These are phyloP conservation scores for Ascaphus truei DNA, from an alignment of 2,113 vertebrate genomes.

Conservation along the genomic window DNA sequence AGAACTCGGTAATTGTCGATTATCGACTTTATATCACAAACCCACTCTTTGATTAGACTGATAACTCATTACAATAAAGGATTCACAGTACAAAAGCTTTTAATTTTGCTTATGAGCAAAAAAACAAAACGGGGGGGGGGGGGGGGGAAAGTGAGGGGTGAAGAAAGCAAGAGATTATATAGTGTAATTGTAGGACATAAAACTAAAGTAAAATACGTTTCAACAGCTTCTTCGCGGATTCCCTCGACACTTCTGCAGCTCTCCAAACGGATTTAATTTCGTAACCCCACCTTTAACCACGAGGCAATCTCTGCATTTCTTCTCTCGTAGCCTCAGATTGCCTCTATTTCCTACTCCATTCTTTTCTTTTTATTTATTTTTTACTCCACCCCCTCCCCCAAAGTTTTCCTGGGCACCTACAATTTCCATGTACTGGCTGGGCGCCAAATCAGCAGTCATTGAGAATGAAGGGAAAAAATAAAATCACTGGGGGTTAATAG, in stretches of 20 bases:
- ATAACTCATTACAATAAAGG: too few species aligned
- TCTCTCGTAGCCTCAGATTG: not conserved
- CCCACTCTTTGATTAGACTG: too few species aligned
- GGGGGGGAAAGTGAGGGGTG: not conserved
- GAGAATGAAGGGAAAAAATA: not conserved
- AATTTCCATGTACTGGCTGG: not conserved
- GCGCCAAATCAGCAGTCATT: not conserved
- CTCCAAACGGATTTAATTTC: not conserved
- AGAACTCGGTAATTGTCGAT: too few species aligned
- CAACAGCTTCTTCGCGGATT: not conserved
- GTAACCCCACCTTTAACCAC: not conserved
- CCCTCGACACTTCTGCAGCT: not conserved
- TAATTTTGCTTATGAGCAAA: conserved; percentile 3
- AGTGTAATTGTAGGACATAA: conserved; percentile 28
- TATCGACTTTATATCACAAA: too few species aligned
- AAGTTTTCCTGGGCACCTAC: not conserved
- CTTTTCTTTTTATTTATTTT: too few species aligned
- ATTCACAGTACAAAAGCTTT: conserved; percentile 30
- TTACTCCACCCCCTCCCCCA: not conserved
- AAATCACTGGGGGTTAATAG: not conserved
- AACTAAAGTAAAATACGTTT: conserved; percentile 27
- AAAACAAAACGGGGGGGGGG: not conserved
- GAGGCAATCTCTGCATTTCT: not conserved
- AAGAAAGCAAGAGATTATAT: not conserved
- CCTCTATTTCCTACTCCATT: too few species aligned